phyloP scores from a whole-genome alignment of 2,888 invertebrate genomes.

The Bursaphelenchus okinawaensis region DNA sequence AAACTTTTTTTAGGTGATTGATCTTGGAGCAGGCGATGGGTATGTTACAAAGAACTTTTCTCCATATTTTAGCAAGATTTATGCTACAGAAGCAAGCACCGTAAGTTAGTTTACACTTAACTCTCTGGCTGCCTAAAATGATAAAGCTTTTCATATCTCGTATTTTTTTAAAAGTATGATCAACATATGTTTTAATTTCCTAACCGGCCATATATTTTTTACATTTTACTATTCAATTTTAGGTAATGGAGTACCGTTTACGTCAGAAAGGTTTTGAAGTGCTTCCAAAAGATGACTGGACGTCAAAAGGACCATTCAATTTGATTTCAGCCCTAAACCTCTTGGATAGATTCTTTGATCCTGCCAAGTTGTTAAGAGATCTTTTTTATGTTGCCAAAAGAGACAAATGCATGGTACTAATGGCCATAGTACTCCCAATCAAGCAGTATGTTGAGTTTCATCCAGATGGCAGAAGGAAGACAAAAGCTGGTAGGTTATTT shows the following conservation, averaged over 20 bases:
- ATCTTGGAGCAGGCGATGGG: constrained; percentile 93
- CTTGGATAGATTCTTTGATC: constrained; percentile 83
- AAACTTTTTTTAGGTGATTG: constrained; percentile 63
- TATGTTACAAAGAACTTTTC: constrained; percentile 78
- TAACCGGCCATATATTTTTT: neutral
- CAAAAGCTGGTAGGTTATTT: constrained; percentile 28
- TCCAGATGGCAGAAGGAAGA: constrained; percentile 8
- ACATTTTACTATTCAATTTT: constrained; percentile 17
- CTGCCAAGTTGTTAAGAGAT: constrained; percentile 71
- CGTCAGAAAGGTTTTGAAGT: constrained; percentile 73
- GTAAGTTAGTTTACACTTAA: too few species aligned
- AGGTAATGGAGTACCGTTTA: constrained; percentile 75
- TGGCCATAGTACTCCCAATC: constrained; percentile 90
- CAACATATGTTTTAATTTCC: too few species aligned
- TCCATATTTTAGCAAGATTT: constrained; percentile 68
- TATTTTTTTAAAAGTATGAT: too few species aligned
- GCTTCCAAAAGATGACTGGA: constrained; percentile 58
- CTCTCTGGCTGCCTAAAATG: too few species aligned
- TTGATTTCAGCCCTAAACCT: constrained; percentile 85
- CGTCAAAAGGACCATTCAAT: constrained; percentile 60
- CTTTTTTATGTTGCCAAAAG: constrained; percentile 70
- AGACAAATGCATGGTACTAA: constrained; percentile 59
- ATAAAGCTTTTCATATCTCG: too few species aligned
- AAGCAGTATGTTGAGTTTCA: constrained; percentile 81
- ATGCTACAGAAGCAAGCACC: constrained; percentile 83